phyloP scores from a whole-genome alignment of 2,797 vertebrate genomes.

The Xenentodon cancila region DNA sequence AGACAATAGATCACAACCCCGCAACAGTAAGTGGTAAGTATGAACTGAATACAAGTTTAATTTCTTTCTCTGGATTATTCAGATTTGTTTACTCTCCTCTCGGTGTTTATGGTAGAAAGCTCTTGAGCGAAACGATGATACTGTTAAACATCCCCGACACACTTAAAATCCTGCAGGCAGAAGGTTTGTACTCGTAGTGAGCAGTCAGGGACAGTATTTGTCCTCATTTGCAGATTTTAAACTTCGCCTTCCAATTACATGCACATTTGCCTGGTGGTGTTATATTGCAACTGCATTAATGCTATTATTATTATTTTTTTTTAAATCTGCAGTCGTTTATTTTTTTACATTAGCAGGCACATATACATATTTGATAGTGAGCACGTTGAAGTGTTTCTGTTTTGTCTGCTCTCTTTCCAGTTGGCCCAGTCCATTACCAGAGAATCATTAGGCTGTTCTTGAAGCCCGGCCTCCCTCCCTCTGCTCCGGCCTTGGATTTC shows the following conservation, averaged over 20 bases:
- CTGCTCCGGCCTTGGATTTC: constrained; percentile 65
- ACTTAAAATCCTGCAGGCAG: constrained; percentile 50
- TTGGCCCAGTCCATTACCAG: constrained; percentile 66
- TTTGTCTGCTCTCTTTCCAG: constrained; percentile 56
- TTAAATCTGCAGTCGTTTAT: background rate
- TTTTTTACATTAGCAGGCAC: background rate
- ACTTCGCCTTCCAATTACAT: background rate
- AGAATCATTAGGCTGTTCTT: constrained; percentile 70
- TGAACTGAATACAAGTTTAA: no score
- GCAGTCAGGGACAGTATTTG: constrained; percentile 1
- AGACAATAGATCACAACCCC: no score
- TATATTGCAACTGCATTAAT: background rate
- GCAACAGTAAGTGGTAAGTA: no score
- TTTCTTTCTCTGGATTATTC: no score
- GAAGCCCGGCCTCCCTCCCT: constrained; percentile 54
- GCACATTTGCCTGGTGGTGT: no score
- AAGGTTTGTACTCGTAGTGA: constrained; percentile 29
- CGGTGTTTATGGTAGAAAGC: no score
- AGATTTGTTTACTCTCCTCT: no score
- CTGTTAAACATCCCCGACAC: constrained; percentile 38
- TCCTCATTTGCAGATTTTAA: no score
- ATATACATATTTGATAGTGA: background rate
- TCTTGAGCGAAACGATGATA: no score
- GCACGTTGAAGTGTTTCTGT: constrained; percentile 24
- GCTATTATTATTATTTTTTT: background rate